A percentile compares a stretch with the other conserved stretches of the same genome.
These are phyloP conservation scores for Platycercus adscitus DNA, from an alignment of 2,113 vertebrate species.

Conservation along the genomic window DNA sequence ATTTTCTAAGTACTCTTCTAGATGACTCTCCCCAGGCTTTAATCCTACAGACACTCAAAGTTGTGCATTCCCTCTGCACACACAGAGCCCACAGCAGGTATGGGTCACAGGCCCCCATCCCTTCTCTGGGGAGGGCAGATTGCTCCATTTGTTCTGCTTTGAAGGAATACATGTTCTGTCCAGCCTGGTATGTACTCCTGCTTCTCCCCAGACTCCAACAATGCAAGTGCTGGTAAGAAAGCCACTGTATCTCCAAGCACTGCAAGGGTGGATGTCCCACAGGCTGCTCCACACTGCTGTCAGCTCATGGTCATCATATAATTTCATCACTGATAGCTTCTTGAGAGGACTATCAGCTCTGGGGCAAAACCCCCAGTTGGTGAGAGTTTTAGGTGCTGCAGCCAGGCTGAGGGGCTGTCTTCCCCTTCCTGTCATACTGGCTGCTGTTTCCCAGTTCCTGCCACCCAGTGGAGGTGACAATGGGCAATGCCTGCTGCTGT, in stretches of 20 bases:
- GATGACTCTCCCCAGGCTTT: not conserved
- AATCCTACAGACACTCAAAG: not conserved
- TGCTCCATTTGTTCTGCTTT: fast-evolving
- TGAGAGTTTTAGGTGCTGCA: not conserved
- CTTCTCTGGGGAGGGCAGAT: not conserved
- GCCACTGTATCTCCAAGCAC: fast-evolving
- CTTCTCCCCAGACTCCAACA: not conserved
- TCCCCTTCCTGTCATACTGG: not conserved
- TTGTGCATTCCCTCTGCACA: not conserved
- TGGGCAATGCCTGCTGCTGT: fast-evolving
- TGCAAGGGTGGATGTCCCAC: fast-evolving
- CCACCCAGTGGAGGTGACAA: fast-evolving
- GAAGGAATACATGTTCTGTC: fast-evolving
- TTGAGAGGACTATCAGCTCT: not conserved
- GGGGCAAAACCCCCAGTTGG: fast-evolving
- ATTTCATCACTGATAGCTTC: not conserved
- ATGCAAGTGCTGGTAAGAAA: not conserved
- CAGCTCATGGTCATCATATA: not conserved
- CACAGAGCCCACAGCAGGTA: not conserved
- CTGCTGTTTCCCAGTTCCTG: not conserved
- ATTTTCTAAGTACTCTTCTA: not conserved
- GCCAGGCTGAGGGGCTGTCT: not conserved
- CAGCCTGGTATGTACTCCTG: fast-evolving
- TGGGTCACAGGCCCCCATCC: not conserved
- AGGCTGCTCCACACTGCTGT: too few relatives aligned